A percentile compares a stretch with the other conserved stretches of the same genome.
Evolutionary conservation across 2,888 invertebrate species (phyloP).

Genomic region (Napeogenes inachia): DNA sequence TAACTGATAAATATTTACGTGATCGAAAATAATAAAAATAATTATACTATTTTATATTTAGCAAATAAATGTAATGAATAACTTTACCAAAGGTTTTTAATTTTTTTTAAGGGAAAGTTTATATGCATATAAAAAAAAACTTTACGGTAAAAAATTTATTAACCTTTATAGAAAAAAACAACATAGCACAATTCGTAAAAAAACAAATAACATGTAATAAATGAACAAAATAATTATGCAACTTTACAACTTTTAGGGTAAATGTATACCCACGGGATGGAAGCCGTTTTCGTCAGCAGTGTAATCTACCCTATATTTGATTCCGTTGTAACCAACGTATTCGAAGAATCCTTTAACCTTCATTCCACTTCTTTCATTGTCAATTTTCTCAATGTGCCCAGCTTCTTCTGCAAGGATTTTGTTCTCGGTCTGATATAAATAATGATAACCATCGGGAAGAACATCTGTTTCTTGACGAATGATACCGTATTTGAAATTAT

Average conservation of each 20-base stretch:
- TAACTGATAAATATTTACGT: no score
- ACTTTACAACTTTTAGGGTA: slow-evolving; percentile 43
- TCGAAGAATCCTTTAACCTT: slow-evolving; percentile 65
- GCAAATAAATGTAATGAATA: no score
- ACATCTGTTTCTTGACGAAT: slow-evolving; percentile 60
- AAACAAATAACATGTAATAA: slow-evolving; percentile 1
- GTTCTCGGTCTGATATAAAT: slow-evolving; percentile 69
- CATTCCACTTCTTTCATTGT: slow-evolving; percentile 44
- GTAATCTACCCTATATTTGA: slow-evolving; percentile 69
- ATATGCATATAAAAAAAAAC: no score
- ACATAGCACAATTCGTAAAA: background rate
- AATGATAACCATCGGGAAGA: slow-evolving; percentile 62
- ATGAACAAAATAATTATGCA: slow-evolving; percentile 16
- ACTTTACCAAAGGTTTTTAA: no score
- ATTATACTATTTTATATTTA: no score
- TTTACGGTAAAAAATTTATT: no score
- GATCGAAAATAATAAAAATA: no score
- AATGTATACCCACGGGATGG: slow-evolving; percentile 52
- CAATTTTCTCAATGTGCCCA: slow-evolving; percentile 55
- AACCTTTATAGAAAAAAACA: background rate
- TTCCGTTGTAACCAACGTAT: slow-evolving; percentile 59
- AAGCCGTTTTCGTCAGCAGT: slow-evolving; percentile 69
- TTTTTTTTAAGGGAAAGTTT: no score
- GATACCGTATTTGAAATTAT: slow-evolving; percentile 63
- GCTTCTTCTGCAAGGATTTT: slow-evolving; percentile 68